Conservation (phyloP, 1,140 invertebrate genomes). For the Pteromalus puparum region DNA sequence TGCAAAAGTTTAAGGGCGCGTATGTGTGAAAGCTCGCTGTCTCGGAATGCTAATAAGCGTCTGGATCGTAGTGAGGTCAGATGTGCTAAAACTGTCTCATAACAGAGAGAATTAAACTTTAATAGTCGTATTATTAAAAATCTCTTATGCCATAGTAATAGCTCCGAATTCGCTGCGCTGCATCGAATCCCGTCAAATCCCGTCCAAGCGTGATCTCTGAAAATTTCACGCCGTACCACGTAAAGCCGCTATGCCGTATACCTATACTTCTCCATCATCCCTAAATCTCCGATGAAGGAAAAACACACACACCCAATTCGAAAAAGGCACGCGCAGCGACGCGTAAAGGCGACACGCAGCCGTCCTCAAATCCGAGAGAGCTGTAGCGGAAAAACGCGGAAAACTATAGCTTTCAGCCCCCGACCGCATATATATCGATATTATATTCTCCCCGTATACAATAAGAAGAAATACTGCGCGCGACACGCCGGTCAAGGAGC, state of each 20-base stretch:
- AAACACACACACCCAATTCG: not conserved
- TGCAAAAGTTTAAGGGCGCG: no score
- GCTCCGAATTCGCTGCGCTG: no score
- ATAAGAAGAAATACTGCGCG: not conserved
- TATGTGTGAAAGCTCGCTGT: no score
- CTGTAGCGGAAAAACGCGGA: not conserved
- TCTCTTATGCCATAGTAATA: no score
- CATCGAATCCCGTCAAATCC: not conserved
- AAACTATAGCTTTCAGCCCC: not conserved
- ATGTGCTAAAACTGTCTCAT: no score
- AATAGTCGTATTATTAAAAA: not conserved
- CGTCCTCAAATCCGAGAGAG: not conserved
- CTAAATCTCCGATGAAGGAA: not conserved
- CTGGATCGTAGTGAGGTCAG: no score
- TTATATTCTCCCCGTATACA: not conserved
- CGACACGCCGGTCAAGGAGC: slow-evolving; percentile 23
- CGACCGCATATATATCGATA: not conserved
- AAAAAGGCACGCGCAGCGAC: not conserved
- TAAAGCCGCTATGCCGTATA: no score
- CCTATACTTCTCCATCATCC: not conserved
- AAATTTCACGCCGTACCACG: not conserved
- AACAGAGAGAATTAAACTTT: not conserved
- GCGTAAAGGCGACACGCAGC: not conserved
- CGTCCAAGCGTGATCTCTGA: not conserved
- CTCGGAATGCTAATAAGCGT: no score